Conservation (phyloP, 2,797 vertebrate species). For the Spinibarbus caldwelli region DNA sequence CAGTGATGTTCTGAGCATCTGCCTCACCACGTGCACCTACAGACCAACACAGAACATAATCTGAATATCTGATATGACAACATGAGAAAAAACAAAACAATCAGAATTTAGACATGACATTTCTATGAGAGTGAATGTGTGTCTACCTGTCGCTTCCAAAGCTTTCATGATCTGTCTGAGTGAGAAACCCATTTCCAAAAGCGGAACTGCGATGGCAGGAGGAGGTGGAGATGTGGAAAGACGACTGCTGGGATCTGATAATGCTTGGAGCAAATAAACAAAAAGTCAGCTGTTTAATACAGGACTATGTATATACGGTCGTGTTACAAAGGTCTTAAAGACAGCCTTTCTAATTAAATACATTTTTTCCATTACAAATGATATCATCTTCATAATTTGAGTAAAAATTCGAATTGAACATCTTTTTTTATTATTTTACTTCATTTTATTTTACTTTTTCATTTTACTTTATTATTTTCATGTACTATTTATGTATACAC, state of each 20-base stretch:
- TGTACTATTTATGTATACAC: too few species aligned
- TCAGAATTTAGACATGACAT: neutral
- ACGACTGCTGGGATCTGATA: slow-evolving; percentile 96
- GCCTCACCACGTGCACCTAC: slow-evolving; percentile 93
- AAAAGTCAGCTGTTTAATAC: neutral
- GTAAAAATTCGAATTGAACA: neutral
- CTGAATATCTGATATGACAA: neutral
- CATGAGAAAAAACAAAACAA: neutral
- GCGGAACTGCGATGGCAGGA: slow-evolving; percentile 94
- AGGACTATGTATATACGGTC: neutral
- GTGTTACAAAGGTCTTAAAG: neutral
- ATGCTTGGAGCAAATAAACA: slow-evolving; percentile 73
- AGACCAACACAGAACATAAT: neutral
- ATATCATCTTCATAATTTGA: neutral
- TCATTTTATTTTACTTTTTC: too few species aligned
- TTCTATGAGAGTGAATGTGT: neutral
- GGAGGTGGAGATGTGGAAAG: slow-evolving; percentile 97
- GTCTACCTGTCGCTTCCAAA: slow-evolving; percentile 93
- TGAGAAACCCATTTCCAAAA: slow-evolving; percentile 98
- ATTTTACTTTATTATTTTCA: too few species aligned
- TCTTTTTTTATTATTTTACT: too few species aligned
- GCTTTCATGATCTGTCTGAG: slow-evolving; percentile 96
- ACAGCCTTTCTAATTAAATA: neutral
- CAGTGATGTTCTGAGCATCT: slow-evolving; percentile 97
- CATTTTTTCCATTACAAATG: neutral